A percentile compares a stretch with the other conserved stretches of the same genome.
These are phyloP conservation scores for Lycopodina hypogea DNA, from an alignment of 37 sponge, comb jelly and placozoan species.

Conservation along the genomic window DNA sequence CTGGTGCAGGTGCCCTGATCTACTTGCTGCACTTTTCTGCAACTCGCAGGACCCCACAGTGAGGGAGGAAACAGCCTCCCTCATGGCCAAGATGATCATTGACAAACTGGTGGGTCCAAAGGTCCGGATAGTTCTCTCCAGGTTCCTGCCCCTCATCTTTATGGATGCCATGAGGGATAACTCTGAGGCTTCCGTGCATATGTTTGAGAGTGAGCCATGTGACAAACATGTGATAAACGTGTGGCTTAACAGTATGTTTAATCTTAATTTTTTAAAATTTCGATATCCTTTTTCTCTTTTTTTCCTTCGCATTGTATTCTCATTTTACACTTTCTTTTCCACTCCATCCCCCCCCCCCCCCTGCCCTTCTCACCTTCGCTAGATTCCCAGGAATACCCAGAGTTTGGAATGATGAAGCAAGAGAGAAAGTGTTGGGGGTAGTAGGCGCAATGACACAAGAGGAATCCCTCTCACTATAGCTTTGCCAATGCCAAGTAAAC, in stretches of 20 bases:
- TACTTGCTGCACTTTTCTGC: constrained; percentile 98
- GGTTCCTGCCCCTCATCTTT: constrained; percentile 96
- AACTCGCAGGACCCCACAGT: constrained; percentile 87
- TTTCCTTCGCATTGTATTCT: too few species aligned
- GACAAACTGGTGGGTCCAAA: constrained; percentile 98
- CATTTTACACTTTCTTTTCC: too few species aligned
- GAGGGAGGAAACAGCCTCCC: constrained; percentile 88
- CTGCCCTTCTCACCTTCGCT: not conserved
- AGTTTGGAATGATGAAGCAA: constrained; percentile 98
- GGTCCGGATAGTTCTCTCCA: constrained; percentile 88
- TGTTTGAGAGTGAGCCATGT: constrained; percentile 88
- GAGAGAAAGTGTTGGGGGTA: constrained; percentile 86
- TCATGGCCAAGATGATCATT: constrained; percentile 96
- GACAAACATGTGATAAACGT: not conserved
- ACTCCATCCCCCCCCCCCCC: too few species aligned
- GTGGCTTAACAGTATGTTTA: not conserved
- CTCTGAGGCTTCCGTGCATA: constrained; percentile 91
- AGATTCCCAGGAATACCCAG: constrained; percentile 96
- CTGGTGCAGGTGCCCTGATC: constrained; percentile 90
- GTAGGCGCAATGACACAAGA: constrained; percentile 70
- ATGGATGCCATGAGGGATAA: constrained; percentile 98
- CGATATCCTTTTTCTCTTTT: too few species aligned
- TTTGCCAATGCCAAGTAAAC: too few species aligned
- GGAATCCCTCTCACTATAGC: constrained; percentile 25
- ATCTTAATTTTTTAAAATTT: not conserved